phyloP scores from a whole-genome alignment of 2,797 vertebrate genomes.

The Notolepis coatsorum region DNA sequence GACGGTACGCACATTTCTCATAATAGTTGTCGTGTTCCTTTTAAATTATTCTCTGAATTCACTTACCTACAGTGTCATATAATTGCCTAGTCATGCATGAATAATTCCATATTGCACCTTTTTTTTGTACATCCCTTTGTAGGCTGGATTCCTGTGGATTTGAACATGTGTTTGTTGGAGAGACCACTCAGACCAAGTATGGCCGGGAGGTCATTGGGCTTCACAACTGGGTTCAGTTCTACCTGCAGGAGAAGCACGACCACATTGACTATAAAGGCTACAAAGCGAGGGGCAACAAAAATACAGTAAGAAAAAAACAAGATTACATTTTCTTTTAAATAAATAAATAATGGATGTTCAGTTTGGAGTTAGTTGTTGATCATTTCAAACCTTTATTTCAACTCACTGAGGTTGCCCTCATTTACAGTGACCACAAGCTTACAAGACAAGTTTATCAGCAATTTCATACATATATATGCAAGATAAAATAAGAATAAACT shows the following conservation, averaged over 20 bases:
- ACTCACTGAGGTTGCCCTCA: no score
- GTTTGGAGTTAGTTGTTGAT: no score
- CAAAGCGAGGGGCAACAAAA: conserved; percentile 77
- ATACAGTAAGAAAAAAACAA: conserved; percentile 73
- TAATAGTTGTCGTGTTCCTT: no score
- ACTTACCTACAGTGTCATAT: no score
- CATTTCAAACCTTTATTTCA: background rate
- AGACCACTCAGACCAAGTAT: conserved; percentile 78
- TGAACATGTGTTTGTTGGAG: conserved; percentile 89
- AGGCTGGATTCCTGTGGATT: conserved; percentile 89
- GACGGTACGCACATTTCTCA: no score
- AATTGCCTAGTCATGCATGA: background rate
- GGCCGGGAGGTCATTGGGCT: conserved; percentile 83
- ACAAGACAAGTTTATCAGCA: no score
- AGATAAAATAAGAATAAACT: no score
- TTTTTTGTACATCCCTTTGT: background rate
- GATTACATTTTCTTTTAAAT: no score
- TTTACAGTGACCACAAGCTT: no score
- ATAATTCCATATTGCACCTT: background rate
- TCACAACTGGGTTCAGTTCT: conserved; percentile 92
- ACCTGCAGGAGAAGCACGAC: conserved; percentile 83
- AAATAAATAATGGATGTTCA: no score
- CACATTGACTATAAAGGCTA: conserved; percentile 86
- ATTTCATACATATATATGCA: no score
- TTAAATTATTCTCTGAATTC: no score